A percentile compares a stretch with the other conserved stretches of the same genome.
Evolutionary conservation across 2,888 invertebrate genomes (phyloP).

Genomic region (Sarcophaga caerulescens): DNA sequence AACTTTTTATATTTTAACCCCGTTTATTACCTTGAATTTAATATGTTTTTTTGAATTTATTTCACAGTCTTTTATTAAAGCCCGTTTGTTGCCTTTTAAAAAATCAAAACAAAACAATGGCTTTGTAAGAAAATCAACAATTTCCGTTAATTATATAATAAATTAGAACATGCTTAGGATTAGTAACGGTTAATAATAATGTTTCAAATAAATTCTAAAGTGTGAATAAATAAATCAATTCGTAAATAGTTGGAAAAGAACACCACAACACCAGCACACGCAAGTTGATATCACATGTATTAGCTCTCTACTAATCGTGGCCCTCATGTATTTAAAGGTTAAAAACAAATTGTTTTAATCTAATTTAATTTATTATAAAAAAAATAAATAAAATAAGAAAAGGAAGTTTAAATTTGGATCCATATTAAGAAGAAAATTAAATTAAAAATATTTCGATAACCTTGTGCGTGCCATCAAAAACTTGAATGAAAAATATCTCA

Average conservation of each 20-base stretch:
- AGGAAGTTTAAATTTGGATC: too few species aligned
- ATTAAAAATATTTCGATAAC: too few species aligned
- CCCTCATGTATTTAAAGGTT: not conserved
- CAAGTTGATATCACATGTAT: not conserved
- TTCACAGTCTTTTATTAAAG: not conserved
- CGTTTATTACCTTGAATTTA: slow-evolving; percentile 55
- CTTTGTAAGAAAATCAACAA: slow-evolving; percentile 3
- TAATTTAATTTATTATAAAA: not conserved
- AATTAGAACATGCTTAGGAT: slow-evolving; percentile 41
- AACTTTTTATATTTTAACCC: not conserved
- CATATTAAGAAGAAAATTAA: too few species aligned
- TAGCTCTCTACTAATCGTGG: slow-evolving; percentile 15
- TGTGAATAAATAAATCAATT: slow-evolving; percentile 14
- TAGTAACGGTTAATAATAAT: slow-evolving; percentile 2
- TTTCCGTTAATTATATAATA: slow-evolving; percentile 58
- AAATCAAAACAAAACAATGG: not conserved
- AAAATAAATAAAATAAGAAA: too few species aligned
- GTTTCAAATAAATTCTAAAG: not conserved
- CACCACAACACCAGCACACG: not conserved
- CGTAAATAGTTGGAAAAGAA: not conserved
- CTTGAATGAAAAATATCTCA: too few species aligned
- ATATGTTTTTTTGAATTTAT: slow-evolving; percentile 39
- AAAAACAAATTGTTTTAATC: not conserved
- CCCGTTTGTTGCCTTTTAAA: too few species aligned
- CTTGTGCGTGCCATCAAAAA: too few species aligned